These are phyloP conservation scores for Cynodonichthys magdalenae DNA, from an alignment of 2,797 vertebrate genomes.

Conservation along the genomic window DNA sequence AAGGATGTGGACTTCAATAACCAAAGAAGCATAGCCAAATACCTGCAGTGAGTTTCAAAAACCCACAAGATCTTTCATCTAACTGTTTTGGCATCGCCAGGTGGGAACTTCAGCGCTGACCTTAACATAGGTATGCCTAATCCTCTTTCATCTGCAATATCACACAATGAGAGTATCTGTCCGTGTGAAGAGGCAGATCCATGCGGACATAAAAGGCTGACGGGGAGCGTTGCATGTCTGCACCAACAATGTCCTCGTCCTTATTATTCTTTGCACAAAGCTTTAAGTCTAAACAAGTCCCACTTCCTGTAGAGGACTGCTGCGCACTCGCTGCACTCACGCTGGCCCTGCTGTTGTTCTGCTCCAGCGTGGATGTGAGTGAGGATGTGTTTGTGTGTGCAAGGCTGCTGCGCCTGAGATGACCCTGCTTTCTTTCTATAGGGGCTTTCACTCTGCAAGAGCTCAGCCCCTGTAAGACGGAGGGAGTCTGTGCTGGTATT, in stretches of 20 bases:
- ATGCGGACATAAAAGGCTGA: constrained; percentile 75
- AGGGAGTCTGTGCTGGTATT: constrained; percentile 68
- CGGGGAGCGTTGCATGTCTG: constrained; percentile 73
- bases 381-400: constrained; percentile 49
- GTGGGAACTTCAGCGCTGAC: constrained; percentile 64
- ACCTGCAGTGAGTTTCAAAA: constrained; percentile 69
- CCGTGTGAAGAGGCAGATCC: constrained; percentile 65
- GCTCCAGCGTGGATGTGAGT: constrained; percentile 46
- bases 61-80: constrained; percentile 66
- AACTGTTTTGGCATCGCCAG: constrained; percentile 70
- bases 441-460: constrained; percentile 80
- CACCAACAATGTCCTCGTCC: constrained; percentile 75
- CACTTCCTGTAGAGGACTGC: constrained; percentile 76
- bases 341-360: constrained; percentile 76
- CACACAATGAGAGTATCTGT: constrained; percentile 71
- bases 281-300: constrained; percentile 81
- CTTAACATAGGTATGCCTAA: constrained; percentile 78
- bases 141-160: constrained; percentile 78
- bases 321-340: constrained; percentile 74
- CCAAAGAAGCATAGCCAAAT: constrained; percentile 65
- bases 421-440: constrained; percentile 81
- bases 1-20: constrained; percentile 64
- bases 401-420: constrained; percentile 65
- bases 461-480: constrained; percentile 75
- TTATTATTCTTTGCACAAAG: constrained; percentile 83